These are phyloP conservation scores for Numenius arquata DNA, from an alignment of 2,113 vertebrate genomes.

Conservation along the genomic window DNA sequence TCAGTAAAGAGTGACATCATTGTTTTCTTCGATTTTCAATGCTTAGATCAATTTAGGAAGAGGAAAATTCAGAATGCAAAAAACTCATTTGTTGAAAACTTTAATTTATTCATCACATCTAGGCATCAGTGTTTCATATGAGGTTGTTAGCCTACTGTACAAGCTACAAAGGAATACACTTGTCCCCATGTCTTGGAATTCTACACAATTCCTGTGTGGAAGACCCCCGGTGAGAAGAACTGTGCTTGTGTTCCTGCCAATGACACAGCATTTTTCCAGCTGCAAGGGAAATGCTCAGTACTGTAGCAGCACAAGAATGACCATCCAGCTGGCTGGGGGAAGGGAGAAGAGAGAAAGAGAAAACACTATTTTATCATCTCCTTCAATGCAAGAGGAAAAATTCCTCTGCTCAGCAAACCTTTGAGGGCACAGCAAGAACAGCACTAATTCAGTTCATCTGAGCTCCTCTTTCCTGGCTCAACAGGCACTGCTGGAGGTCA, in stretches of 20 bases:
- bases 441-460: not conserved
- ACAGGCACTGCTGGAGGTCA: not conserved
- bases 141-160: not conserved
- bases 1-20: not conserved
- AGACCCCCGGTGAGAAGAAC: rapidly evolving
- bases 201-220: not conserved
- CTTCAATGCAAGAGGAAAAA: not conserved
- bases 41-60: not conserved
- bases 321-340: constrained; percentile 38
- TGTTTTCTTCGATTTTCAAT: not conserved
- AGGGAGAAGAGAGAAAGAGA: not conserved
- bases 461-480: not conserved
- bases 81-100: not conserved
- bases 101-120: not conserved
- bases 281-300: not conserved
- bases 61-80: not conserved
- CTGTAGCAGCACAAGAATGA: not conserved
- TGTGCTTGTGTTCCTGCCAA: not conserved
- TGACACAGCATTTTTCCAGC: constrained; percentile 60
- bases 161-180: not conserved
- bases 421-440: not conserved
- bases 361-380: not conserved
- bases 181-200: not conserved
- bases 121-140: rapidly evolving
- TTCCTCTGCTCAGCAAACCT: not conserved